Conservation (phyloP, 2,888 invertebrate genomes). For the Thera britannica region DNA sequence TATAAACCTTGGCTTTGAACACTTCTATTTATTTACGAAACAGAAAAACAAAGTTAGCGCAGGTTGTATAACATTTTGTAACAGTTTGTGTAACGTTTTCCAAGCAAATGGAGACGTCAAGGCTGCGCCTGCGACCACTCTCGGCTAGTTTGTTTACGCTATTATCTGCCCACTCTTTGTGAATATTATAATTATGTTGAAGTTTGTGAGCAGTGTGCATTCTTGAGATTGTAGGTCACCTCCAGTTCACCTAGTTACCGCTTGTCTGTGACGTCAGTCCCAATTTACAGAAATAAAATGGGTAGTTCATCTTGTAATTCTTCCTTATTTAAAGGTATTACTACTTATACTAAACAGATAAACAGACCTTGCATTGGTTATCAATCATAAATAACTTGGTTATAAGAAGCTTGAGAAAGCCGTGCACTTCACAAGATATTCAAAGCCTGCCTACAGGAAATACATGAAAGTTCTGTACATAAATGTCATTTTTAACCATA, state of each 20-base stretch:
- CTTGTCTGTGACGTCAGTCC: neutral
- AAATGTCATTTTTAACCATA: too few species aligned
- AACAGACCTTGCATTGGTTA: too few species aligned
- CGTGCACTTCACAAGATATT: too few species aligned
- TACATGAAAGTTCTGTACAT: too few species aligned
- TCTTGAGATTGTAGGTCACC: conserved; percentile 25
- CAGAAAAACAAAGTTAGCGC: conserved; percentile 42
- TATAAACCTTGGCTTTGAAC: conserved; percentile 55
- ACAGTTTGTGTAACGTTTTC: conserved; percentile 39
- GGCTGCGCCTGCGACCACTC: conserved; percentile 35
- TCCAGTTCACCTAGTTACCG: conserved; percentile 11
- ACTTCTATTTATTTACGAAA: conserved; percentile 44
- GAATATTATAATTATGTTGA: conserved; percentile 30
- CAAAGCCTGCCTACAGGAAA: too few species aligned
- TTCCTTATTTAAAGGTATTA: neutral
- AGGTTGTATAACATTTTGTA: conserved; percentile 28
- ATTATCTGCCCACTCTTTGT: conserved; percentile 28
- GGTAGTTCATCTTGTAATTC: neutral
- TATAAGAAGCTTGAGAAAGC: too few species aligned
- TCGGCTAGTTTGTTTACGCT: conserved; percentile 31
- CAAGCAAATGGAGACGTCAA: conserved; percentile 37
- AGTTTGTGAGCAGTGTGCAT: conserved; percentile 22
- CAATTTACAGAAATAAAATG: neutral
- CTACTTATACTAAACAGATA: too few species aligned
- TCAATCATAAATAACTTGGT: too few species aligned